These are phyloP conservation scores for Sesamia nonagrioides DNA, from an alignment of 1,140 invertebrate genomes.

Conservation along the genomic window DNA sequence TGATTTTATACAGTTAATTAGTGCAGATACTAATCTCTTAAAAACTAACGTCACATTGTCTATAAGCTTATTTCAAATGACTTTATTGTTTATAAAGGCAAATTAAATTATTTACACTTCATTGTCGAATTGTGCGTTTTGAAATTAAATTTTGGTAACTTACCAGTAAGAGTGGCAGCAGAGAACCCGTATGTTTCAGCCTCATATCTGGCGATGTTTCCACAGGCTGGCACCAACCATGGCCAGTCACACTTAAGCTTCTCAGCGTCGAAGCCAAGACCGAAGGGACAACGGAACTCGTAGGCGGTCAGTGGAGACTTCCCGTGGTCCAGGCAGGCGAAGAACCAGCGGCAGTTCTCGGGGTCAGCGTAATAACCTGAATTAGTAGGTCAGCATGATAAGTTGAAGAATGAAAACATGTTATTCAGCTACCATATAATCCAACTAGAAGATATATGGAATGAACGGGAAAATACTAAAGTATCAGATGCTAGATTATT, in stretches of 20 bases:
- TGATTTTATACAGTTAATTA: neutral
- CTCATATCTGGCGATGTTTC: constrained; percentile 84
- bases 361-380: constrained; percentile 93
- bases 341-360: constrained; percentile 95
- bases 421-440: neutral
- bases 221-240: constrained; percentile 92
- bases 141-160: constrained; percentile 11
- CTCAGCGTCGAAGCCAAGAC: constrained; percentile 92
- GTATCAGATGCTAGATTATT: too few species aligned
- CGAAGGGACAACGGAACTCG: constrained; percentile 95
- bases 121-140: too few species aligned
- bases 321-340: constrained; percentile 93
- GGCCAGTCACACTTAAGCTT: constrained; percentile 94
- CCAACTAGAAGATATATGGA: neutral
- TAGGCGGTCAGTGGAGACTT: constrained; percentile 91
- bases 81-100: too few species aligned
- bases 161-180: constrained; percentile 78
- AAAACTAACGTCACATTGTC: too few species aligned
- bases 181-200: constrained; percentile 82
- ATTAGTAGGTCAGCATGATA: neutral
- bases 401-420: constrained; percentile 23
- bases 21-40: too few species aligned
- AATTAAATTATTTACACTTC: too few species aligned
- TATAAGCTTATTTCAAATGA: too few species aligned
- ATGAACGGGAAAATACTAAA: too few species aligned